phyloP scores from a whole-genome alignment of 1,140 invertebrate genomes.

The Lasioglossum baleicum region DNA sequence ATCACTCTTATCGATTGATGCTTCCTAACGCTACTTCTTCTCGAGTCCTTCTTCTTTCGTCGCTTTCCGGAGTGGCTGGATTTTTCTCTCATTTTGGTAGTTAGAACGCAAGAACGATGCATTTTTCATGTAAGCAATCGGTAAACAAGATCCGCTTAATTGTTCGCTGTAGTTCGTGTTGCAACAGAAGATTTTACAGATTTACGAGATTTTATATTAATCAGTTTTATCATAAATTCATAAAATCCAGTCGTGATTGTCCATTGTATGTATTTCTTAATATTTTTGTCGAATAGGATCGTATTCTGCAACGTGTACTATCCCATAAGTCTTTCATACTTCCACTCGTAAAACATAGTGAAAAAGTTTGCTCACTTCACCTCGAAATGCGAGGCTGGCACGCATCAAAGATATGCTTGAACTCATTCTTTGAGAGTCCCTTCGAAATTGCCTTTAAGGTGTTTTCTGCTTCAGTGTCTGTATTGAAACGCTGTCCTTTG shows the following conservation, averaged over 20 bases:
- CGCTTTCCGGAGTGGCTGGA: background rate
- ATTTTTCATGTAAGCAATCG: background rate
- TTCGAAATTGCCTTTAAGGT: background rate
- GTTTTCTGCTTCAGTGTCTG: background rate
- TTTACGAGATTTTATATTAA: too few relatives aligned
- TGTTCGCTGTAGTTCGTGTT: too few relatives aligned
- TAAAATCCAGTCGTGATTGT: too few relatives aligned
- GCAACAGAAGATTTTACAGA: too few relatives aligned
- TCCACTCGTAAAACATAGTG: too few relatives aligned
- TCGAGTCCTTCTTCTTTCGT: background rate
- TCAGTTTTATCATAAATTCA: too few relatives aligned
- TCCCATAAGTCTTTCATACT: too few relatives aligned
- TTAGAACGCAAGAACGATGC: background rate
- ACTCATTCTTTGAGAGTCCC: background rate
- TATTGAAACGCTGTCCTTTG: background rate
- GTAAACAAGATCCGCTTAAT: background rate
- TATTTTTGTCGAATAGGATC: too few relatives aligned
- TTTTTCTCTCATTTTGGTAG: background rate
- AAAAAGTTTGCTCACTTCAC: too few relatives aligned
- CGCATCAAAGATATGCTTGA: background rate
- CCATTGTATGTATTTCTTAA: too few relatives aligned
- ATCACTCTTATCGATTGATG: slow-evolving; percentile 37
- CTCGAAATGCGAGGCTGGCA: too few relatives aligned
- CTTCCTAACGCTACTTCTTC: background rate
- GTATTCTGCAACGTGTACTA: too few relatives aligned